A percentile compares a stretch with the other conserved stretches of the same genome.
Evolutionary conservation across 2,113 vertebrate genomes (phyloP).

Genomic region (Ammodytes dubius): DNA sequence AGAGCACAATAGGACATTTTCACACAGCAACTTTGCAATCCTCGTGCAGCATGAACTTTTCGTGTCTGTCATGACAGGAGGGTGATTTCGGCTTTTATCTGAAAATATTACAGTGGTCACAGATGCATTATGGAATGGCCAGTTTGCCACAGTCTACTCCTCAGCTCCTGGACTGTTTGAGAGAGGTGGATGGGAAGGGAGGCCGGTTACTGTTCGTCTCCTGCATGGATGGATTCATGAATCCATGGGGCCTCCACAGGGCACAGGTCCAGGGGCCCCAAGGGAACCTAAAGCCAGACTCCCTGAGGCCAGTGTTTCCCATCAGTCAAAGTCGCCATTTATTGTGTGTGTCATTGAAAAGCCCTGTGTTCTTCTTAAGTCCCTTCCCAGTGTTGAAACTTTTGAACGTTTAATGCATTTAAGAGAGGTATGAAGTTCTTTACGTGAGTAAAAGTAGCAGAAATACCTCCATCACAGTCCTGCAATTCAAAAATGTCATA

Average conservation of each 20-base stretch:
- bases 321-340: not conserved
- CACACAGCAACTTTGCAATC: constrained; percentile 59
- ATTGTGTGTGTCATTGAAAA: not conserved
- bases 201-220: constrained; percentile 2
- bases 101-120: constrained; percentile 78
- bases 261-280: not conserved
- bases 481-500: not conserved
- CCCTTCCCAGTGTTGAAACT: not conserved
- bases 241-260: not conserved
- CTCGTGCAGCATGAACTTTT: constrained; percentile 70
- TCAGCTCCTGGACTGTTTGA: constrained; percentile 1
- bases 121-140: constrained; percentile 63
- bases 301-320: not conserved
- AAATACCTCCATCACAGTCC: not conserved
- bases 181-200: not conserved
- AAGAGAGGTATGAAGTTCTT: not conserved
- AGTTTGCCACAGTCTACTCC: constrained; percentile 18
- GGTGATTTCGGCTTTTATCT: constrained; percentile 57
- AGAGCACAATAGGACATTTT: constrained; percentile 71
- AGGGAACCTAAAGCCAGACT: not conserved
- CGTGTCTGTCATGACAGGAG: constrained; percentile 56
- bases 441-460: not conserved
- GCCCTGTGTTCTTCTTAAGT: not conserved
- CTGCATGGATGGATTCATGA: constrained; percentile 6
- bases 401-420: not conserved